Base-by-base conservation (phyloP, 2,888 invertebrate genomes). In the Alloscopus bannaensis region DNA sequence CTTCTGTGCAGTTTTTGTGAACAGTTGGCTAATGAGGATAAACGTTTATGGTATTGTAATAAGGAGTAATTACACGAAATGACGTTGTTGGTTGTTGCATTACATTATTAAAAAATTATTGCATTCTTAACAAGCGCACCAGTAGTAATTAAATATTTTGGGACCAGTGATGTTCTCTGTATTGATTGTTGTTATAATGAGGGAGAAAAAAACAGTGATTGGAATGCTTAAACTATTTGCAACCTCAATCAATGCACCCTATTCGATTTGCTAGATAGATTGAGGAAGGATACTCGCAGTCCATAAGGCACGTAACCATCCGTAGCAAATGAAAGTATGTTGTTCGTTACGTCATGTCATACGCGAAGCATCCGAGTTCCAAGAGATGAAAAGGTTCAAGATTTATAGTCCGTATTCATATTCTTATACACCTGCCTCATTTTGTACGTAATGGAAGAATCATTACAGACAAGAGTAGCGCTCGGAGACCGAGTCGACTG, bases 231-330 rank as follows among this genome's bases (percentile, higher is more conserved):
- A n/a, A n/a, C n/a, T n/a, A n/a, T n/a, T n/a, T n/a, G n/a, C n/a
- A n/a, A n/a, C n/a, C n/a, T n/a, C n/a, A n/a, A n/a, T n/a, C n/a
- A n/a, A n/a, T n/a, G n/a, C n/a, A n/a, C n/a, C n/a, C n/a, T n/a
- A n/a, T n/a, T n/a, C n/a, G n/a, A n/a, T n/a, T n/a, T n/a, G n/a
- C n/a, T n/a, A n/a, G n/a, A n/a, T n/a, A n/a, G n/a, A n/a, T n/a
- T n/a, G 36, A 55, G 16, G 68, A 29, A 16, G 60, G 60, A 45
- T 60, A 71, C 60, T 22, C 31, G 50, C 59, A 75, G 62, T 57
- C 64, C 75, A 65, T 75, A 75, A 75, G 66, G 75, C 68, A 69
- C 60, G 68, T 68, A 76, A 60, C 68, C 76, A 68, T 76, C 76
- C 68, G 68, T 62, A 76, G 68, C 76, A 68, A 76, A 68, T 45